phyloP scores from a whole-genome alignment of 2,888 invertebrate genomes.

The Caenorhabditis zanzibari region DNA sequence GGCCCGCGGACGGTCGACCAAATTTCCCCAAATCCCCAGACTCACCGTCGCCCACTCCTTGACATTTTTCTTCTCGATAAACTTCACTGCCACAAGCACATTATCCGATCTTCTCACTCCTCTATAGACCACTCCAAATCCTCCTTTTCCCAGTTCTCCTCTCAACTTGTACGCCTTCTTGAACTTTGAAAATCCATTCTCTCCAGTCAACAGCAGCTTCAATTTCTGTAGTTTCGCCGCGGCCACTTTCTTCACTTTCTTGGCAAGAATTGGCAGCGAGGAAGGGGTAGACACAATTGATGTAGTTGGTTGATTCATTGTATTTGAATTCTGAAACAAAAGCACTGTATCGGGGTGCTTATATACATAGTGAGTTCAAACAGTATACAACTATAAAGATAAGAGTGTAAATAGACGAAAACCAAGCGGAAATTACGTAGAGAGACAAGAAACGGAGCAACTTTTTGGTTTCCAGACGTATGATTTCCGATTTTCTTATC shows the following conservation, averaged over 20 bases:
- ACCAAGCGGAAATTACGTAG: constrained; percentile 7
- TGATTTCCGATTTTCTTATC: constrained; percentile 3
- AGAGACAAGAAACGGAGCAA: neutral
- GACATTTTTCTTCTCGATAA: constrained; percentile 78
- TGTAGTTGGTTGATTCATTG: constrained; percentile 13
- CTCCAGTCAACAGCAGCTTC: constrained; percentile 70
- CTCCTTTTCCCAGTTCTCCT: constrained; percentile 80
- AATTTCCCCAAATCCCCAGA: no score
- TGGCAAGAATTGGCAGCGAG: constrained; percentile 72
- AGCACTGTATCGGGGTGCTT: neutral
- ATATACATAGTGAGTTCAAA: constrained; percentile 2
- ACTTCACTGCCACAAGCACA: constrained; percentile 80
- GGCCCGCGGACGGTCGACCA: no score
- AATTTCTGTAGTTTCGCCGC: constrained; percentile 69
- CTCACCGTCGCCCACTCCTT: constrained; percentile 77
- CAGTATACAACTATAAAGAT: neutral
- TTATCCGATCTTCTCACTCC: constrained; percentile 75
- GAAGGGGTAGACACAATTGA: constrained; percentile 21
- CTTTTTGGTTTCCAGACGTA: neutral
- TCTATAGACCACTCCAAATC: constrained; percentile 73
- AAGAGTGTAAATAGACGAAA: neutral
- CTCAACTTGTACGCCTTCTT: constrained; percentile 78
- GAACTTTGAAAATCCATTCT: constrained; percentile 80
- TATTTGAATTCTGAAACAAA: neutral
- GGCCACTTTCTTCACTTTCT: constrained; percentile 72